These are phyloP conservation scores for Agriopis marginaria DNA, from an alignment of 2,888 invertebrate genomes.

Conservation along the genomic window DNA sequence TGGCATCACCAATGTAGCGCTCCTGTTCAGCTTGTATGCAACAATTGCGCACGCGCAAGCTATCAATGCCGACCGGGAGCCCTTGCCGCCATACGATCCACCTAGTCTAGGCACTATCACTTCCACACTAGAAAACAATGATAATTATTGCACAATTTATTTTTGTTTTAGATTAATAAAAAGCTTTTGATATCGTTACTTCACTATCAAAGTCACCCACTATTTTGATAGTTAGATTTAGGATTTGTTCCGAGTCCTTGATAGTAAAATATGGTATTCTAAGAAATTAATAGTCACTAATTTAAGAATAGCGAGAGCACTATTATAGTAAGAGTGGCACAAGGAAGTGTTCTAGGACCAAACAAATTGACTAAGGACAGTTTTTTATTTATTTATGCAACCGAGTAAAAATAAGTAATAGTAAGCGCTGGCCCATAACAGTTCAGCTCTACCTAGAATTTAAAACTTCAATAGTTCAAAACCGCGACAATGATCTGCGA, in stretches of 20 bases:
- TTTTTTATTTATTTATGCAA: neutral
- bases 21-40: slow-evolving; percentile 85
- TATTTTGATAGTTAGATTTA: neutral
- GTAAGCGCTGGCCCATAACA: no score
- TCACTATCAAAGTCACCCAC: neutral
- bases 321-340: neutral
- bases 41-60: slow-evolving; percentile 90
- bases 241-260: neutral
- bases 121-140: slow-evolving; percentile 85
- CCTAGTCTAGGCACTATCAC: slow-evolving; percentile 91
- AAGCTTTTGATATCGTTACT: neutral
- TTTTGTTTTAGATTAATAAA: neutral
- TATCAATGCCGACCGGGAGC: slow-evolving; percentile 85
- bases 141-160: neutral
- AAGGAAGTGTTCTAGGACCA: slow-evolving; percentile 12
- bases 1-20: slow-evolving; percentile 88
- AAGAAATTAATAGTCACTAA: no score
- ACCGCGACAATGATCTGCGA: no score
- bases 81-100: slow-evolving; percentile 93
- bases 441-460: no score
- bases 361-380: neutral
- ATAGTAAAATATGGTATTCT: no score
- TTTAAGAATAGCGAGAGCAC: neutral
- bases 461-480: no score
- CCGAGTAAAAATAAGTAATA: no score